Conservation (phyloP, 1,140 invertebrate genomes). For the Sesamia nonagrioides region DNA sequence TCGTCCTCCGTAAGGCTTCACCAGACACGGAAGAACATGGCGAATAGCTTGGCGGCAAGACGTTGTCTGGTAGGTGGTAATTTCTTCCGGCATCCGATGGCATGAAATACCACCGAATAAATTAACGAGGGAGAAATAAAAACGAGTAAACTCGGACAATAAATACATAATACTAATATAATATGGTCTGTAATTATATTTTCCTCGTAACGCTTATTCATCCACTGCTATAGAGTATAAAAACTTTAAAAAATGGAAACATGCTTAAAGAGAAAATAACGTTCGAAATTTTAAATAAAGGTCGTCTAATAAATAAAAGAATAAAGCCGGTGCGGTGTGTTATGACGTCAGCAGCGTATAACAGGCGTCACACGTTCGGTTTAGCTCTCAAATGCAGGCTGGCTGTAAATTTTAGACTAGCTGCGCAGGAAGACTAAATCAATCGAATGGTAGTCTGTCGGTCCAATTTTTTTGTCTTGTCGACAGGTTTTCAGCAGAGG, state of each 20-base stretch:
- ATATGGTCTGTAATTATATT: no score
- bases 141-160: no score
- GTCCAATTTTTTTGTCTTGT: conserved; percentile 8
- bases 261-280: neutral
- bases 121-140: no score
- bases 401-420: conserved; percentile 35
- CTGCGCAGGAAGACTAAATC: conserved; percentile 29
- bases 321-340: neutral
- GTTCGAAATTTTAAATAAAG: neutral
- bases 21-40: no score
- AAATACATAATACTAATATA: no score
- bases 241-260: neutral
- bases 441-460: conserved; percentile 1
- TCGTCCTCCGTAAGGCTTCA: no score
- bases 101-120: no score
- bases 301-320: conserved; percentile 23
- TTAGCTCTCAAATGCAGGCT: conserved; percentile 4
- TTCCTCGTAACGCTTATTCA: no score
- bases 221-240: neutral
- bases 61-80: no score
- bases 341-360: conserved; percentile 67
- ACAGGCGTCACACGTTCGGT: conserved; percentile 61
- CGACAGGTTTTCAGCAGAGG: neutral
- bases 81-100: no score
- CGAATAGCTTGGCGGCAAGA: no score